Percentiles rank a stretch among this genome's conserved stretches.
These are phyloP conservation scores for Drosophila mercatorum DNA, from an alignment of 2,888 invertebrate species.

Conservation along the genomic window DNA sequence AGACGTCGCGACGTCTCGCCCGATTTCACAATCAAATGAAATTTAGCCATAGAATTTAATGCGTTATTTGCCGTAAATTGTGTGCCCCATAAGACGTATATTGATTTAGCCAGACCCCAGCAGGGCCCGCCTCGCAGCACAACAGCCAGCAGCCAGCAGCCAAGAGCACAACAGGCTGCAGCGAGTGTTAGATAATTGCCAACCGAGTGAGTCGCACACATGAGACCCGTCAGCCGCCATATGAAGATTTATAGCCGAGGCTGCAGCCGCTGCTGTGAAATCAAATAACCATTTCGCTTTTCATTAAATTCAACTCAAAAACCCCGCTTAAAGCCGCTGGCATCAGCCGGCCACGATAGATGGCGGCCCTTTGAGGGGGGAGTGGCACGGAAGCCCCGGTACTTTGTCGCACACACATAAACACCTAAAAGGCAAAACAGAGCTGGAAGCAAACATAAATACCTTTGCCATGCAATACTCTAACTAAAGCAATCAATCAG, in stretches of 20 bases:
- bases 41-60: slow-evolving; percentile 80
- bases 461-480: slow-evolving; percentile 23
- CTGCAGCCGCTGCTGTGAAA: slow-evolving; percentile 45
- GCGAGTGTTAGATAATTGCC: slow-evolving; percentile 67
- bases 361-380: slow-evolving; percentile 2
- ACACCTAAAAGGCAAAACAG: slow-evolving; percentile 55
- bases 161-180: slow-evolving; percentile 5
- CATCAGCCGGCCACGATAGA: slow-evolving; percentile 25
- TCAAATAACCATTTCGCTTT: slow-evolving; percentile 74
- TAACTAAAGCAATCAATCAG: slow-evolving; percentile 1
- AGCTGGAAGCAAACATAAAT: slow-evolving; percentile 22
- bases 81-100: slow-evolving; percentile 57
- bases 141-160: not conserved
- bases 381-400: slow-evolving; percentile 16
- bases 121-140: not conserved
- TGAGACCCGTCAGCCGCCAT: slow-evolving; percentile 49
- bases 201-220: slow-evolving; percentile 34
- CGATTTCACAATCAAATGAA: slow-evolving; percentile 71
- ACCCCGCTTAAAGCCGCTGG: slow-evolving; percentile 52
- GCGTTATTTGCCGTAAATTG: slow-evolving; percentile 70
- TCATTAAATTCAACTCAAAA: slow-evolving; percentile 68
- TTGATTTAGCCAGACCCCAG: slow-evolving; percentile 59
- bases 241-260: slow-evolving; percentile 69
- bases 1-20: slow-evolving; percentile 49
- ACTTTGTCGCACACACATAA: slow-evolving; percentile 68